Percentiles rank a stretch among this genome's conserved stretches.
These are phyloP conservation scores for Liposcelis brunnea DNA, from an alignment of 2,888 invertebrate species.

Conservation along the genomic window DNA sequence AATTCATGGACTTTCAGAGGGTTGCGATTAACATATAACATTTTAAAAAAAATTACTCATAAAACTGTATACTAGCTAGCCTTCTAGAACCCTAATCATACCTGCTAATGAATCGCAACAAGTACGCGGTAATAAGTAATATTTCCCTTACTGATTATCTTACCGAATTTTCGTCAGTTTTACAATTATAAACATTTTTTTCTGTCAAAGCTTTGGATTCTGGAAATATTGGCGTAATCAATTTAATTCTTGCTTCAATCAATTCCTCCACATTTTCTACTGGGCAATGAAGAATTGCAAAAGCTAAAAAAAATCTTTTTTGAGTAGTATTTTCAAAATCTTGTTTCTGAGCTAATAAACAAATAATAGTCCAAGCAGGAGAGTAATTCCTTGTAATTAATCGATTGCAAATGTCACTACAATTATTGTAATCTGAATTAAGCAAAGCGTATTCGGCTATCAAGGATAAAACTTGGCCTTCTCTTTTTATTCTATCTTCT, in stretches of 20 bases:
- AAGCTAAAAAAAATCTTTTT: conserved; percentile 25
- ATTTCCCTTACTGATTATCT: too few relatives aligned
- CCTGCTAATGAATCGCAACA: too few relatives aligned
- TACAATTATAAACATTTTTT: too few relatives aligned
- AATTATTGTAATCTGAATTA: conserved; percentile 28
- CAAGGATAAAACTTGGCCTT: conserved; percentile 24
- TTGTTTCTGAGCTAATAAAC: conserved; percentile 31
- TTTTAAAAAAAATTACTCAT: too few relatives aligned
- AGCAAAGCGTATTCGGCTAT: conserved; percentile 15
- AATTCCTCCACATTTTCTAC: conserved; percentile 25
- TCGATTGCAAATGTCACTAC: conserved; percentile 30
- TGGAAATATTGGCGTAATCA: too few relatives aligned
- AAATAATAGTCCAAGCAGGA: conserved; percentile 34
- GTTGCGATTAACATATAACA: too few relatives aligned
- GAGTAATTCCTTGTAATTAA: conserved; percentile 31
- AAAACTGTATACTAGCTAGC: too few relatives aligned
- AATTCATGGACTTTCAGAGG: too few relatives aligned
- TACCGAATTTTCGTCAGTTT: too few relatives aligned
- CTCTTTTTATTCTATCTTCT: conserved; percentile 29
- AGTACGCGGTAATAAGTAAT: too few relatives aligned
- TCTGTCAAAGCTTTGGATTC: too few relatives aligned
- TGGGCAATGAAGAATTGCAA: conserved; percentile 29
- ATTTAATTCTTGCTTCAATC: conserved; percentile 16
- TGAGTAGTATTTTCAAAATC: conserved; percentile 26
- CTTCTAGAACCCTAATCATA: too few relatives aligned